A percentile compares a stretch with the other conserved stretches of the same genome.
phyloP scores from a whole-genome alignment of 2,113 vertebrate genomes.

The Archilochus colubris region DNA sequence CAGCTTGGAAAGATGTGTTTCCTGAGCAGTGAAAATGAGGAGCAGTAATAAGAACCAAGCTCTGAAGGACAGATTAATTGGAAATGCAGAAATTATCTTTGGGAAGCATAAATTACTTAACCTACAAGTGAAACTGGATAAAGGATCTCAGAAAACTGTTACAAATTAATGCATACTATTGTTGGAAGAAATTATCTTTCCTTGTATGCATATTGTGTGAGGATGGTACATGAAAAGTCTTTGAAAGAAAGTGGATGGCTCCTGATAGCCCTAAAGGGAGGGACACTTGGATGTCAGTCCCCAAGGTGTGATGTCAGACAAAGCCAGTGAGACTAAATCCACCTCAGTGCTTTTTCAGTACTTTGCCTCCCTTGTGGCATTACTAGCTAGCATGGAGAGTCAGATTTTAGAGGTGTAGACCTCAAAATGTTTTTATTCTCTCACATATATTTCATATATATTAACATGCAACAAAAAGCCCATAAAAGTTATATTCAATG shows the following conservation, averaged over 20 bases:
- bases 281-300: neutral
- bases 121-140: slow-evolving; percentile 38
- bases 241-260: neutral
- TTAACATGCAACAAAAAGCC: neutral
- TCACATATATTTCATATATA: too few relatives aligned
- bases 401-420: neutral
- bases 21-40: slow-evolving; percentile 48
- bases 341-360: neutral
- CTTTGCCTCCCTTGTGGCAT: neutral
- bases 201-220: neutral
- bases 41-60: slow-evolving; percentile 27
- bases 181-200: neutral
- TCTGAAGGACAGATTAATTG: slow-evolving; percentile 27
- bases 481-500: neutral
- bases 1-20: slow-evolving; percentile 45
- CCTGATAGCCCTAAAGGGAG: neutral
- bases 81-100: slow-evolving; percentile 55
- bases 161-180: neutral
- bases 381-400: neutral
- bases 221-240: neutral
- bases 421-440: neutral
- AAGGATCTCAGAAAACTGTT: slow-evolving; percentile 21
- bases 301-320: neutral
- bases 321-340: neutral
- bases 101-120: slow-evolving; percentile 54